A percentile compares a stretch with the other conserved stretches of the same genome.
phyloP scores from a whole-genome alignment of 35 echinoderm and acorn worm species.

The Ophiothrix spiculata region DNA sequence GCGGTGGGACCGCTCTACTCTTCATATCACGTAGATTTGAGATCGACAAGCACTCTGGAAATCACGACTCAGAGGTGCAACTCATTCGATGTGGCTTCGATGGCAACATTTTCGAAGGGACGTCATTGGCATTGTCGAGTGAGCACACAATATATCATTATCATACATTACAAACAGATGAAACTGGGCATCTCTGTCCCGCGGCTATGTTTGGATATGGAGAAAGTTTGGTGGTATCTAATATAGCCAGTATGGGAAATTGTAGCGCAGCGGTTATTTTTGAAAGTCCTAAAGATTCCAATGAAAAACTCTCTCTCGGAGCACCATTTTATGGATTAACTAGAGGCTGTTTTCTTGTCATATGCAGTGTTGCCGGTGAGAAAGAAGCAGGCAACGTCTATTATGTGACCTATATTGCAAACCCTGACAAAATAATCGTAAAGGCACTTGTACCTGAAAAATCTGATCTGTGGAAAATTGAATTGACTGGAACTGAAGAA shows the following conservation, averaged over 20 bases:
- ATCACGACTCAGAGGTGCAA: conserved; percentile 34
- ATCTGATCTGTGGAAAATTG: conserved; percentile 44
- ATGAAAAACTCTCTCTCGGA: neutral
- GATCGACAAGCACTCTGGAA: conserved; percentile 21
- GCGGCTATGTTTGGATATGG: conserved; percentile 47
- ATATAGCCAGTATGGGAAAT: conserved; percentile 60
- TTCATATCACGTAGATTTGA: neutral
- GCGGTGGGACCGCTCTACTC: conserved; percentile 65
- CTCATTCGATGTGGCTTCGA: conserved; percentile 73
- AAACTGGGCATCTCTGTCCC: conserved; percentile 39
- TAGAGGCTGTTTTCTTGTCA: conserved; percentile 29
- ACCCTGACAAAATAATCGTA: neutral
- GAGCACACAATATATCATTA: conserved; percentile 65
- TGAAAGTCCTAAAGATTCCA: conserved; percentile 19
- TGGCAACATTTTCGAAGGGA: conserved; percentile 55
- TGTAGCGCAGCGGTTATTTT: conserved; percentile 48
- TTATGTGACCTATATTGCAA: conserved; percentile 16
- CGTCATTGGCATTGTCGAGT: conserved; percentile 39
- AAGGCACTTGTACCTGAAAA: neutral
- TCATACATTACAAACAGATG: conserved; percentile 45
- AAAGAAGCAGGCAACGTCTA: conserved; percentile 45
- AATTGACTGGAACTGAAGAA: neutral
- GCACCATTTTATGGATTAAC: neutral
- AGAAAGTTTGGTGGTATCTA: conserved; percentile 51
- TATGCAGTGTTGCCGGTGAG: conserved; percentile 51